Base-by-base conservation (phyloP, 2,113 vertebrate genomes). In the Eira barbara region DNA sequence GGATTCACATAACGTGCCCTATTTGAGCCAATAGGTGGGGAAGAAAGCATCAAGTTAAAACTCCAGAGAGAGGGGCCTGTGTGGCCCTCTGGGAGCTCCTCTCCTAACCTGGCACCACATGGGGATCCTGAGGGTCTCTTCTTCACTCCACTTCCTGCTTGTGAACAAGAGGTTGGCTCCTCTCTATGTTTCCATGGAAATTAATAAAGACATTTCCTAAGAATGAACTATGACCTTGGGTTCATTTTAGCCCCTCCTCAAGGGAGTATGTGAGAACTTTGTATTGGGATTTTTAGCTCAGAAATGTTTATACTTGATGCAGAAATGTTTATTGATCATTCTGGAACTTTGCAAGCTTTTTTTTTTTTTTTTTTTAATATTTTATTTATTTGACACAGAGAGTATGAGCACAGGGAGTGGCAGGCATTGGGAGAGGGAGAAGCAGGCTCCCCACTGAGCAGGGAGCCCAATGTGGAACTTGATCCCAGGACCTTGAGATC, bases 301-400 rank as follows among this genome's bases (percentile, higher is more conserved):
- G 65, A 95, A 91, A 85, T 85, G 20, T 85, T 84, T 55, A 76
- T 47, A 85, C 29, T 89, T 57, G 80, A 36, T 57, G 14, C 11
- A 49, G 65, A 97, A 89, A 45, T 45, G 23, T 65, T 42, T 95
- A 17, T 57, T 34, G 27, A 13, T 95, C 31, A 61, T 89, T 67
- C 45, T 83, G n/a, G 42, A 94, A 47, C 4, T 45, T 18, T 31
- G 55, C 23, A 39, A 21, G 17, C 29, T 12, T 65, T 55, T 86
- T 27, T 27, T 61, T 61, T 61, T 61, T 61, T 9, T 61, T 25
- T 25, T 10, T 55, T 15, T 47, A 52, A 27, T 1, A 61, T 27
- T 61, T 59, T 27, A 61, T 59, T 59, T 59, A 59, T 61, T 61
- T 61, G 59, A 61, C 10, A 61, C 25, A 27, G 59, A 59, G 57